phyloP scores from a whole-genome alignment of 2,797 vertebrate species.

The Tragelaphus oryx region DNA sequence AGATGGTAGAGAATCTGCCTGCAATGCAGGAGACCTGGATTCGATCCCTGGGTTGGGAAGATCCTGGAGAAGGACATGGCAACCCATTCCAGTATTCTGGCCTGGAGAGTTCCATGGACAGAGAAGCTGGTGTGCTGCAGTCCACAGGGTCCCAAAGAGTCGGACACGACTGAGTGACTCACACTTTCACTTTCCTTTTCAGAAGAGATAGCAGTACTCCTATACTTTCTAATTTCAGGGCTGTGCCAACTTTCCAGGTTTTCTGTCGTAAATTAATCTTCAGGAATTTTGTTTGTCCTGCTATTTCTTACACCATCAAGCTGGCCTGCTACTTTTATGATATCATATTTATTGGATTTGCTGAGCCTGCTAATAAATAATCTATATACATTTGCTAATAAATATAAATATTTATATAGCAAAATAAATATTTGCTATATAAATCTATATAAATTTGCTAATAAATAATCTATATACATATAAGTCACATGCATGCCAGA shows the following conservation, averaged over 20 bases:
- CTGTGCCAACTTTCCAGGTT: neutral
- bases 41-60: neutral
- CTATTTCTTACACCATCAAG: neutral
- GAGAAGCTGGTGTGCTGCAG: neutral
- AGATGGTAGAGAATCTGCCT: neutral
- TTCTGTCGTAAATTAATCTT: neutral
- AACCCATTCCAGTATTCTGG: neutral
- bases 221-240: neutral
- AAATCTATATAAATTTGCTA: neutral
- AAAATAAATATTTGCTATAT: too few relatives aligned
- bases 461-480: neutral
- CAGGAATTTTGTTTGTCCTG: neutral
- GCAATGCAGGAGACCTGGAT: neutral
- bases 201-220: neutral
- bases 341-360: neutral
- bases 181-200: neutral
- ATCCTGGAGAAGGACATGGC: neutral
- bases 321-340: neutral
- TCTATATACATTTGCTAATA: neutral
- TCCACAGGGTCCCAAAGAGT: neutral
- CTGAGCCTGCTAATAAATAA: neutral
- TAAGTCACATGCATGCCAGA: neutral
- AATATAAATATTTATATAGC: neutral
- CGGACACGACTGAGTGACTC: rapidly evolving
- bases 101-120: neutral